Percentiles rank a stretch among this genome's conserved stretches.
These are phyloP conservation scores for Agrenia bidenticulata DNA, from an alignment of 2,888 invertebrate species.

Conservation along the genomic window DNA sequence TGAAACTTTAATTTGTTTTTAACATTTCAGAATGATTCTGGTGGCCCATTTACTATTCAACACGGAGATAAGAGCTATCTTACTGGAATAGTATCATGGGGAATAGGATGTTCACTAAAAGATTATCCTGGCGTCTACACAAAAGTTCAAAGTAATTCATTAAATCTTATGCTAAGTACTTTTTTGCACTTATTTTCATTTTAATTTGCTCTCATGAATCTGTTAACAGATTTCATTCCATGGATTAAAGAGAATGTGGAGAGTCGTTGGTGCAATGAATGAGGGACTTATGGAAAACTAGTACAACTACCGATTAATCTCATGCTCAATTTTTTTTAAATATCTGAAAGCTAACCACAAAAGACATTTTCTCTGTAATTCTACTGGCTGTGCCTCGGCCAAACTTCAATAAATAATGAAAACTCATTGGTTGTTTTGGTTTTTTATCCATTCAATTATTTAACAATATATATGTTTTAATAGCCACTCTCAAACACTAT, in stretches of 20 bases:
- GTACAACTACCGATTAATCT: no score
- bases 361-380: no score
- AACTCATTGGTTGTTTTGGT: no score
- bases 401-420: no score
- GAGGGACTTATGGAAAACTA: not conserved
- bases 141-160: constrained; percentile 26
- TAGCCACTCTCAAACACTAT: no score
- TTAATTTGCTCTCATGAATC: not conserved
- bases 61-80: constrained; percentile 1
- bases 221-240: not conserved
- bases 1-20: no score
- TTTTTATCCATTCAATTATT: no score
- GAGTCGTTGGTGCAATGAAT: not conserved
- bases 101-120: constrained; percentile 31
- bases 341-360: no score
- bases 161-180: not conserved
- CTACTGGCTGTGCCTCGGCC: no score
- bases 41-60: constrained; percentile 16
- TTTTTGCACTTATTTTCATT: not conserved
- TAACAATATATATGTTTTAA: no score
- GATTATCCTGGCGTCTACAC: constrained; percentile 36
- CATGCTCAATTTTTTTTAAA: no score
- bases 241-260: constrained; percentile 14
- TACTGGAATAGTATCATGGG: constrained; percentile 33
- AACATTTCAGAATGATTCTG: constrained; percentile 31